These are phyloP conservation scores for Nasua narica DNA, from an alignment of 2,797 vertebrate species.

Conservation along the genomic window DNA sequence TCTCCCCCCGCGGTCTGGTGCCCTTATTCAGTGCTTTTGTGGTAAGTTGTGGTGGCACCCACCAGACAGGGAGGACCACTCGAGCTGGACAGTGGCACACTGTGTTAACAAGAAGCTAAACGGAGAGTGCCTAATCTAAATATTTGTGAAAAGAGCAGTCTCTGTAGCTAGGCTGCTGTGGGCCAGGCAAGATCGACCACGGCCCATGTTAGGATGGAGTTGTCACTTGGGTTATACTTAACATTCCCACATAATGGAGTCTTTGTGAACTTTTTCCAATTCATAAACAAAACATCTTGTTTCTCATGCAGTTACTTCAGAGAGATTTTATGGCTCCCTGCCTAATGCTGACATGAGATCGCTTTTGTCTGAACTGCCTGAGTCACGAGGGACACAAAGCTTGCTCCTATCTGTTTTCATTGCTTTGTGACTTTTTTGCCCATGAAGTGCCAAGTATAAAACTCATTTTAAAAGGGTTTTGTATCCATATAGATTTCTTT, in stretches of 20 bases:
- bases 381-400: not conserved
- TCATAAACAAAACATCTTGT: slow-evolving; percentile 46
- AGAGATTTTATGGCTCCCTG: slow-evolving; percentile 57
- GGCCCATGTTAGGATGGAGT: not conserved
- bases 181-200: slow-evolving; percentile 5
- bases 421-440: not conserved
- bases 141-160: slow-evolving; percentile 37
- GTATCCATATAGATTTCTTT: not conserved
- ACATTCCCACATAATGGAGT: slow-evolving; percentile 37
- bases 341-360: slow-evolving; percentile 12
- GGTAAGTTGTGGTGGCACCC: not conserved
- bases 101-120: slow-evolving; percentile 8
- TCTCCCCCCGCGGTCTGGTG: not conserved
- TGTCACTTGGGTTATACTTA: slow-evolving; percentile 43
- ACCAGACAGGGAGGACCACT: not conserved
- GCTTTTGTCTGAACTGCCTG: slow-evolving; percentile 12
- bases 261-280: slow-evolving; percentile 36
- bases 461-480: slow-evolving; percentile 25
- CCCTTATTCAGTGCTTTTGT: not conserved
- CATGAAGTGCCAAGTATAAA: slow-evolving; percentile 15
- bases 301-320: slow-evolving; percentile 52
- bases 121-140: slow-evolving; percentile 4
- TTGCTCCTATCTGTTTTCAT: slow-evolving; percentile 28
- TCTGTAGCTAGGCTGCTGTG: not conserved
- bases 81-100: not conserved